Percentiles rank a stretch among this genome's conserved stretches.
Evolutionary conservation across 2,113 vertebrate species (phyloP).

Genomic region (Pedetes capensis): DNA sequence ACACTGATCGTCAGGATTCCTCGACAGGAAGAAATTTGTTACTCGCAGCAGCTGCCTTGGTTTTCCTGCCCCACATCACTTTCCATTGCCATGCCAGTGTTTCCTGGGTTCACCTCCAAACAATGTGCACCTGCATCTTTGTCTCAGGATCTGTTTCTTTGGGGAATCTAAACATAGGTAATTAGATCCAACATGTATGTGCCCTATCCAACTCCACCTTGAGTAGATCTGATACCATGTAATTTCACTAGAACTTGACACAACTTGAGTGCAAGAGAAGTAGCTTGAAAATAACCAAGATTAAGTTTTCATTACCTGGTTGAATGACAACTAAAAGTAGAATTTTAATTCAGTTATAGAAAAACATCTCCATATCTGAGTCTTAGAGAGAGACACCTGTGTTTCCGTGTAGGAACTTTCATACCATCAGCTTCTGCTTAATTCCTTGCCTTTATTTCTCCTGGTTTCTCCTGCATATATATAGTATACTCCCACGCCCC

Average conservation of each 20-base stretch:
- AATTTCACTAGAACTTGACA: background rate
- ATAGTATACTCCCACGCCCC: accelerated
- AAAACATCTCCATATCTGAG: background rate
- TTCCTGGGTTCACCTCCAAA: background rate
- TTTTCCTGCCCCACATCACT: background rate
- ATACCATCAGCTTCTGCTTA: background rate
- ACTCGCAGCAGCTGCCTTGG: background rate
- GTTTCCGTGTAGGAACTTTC: background rate
- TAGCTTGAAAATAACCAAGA: background rate
- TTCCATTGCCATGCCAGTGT: background rate
- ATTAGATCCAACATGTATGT: background rate
- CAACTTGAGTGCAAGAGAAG: background rate
- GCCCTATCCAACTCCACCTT: no score
- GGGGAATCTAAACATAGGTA: background rate
- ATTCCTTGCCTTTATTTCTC: background rate
- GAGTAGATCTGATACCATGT: no score
- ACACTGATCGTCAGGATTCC: background rate
- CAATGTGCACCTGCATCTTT: background rate
- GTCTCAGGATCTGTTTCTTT: background rate
- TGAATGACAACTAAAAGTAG: background rate
- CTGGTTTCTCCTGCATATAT: background rate
- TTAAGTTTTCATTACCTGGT: background rate
- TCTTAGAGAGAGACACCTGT: background rate
- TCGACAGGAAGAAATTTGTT: background rate
- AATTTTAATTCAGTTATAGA: background rate